These are phyloP conservation scores for Papilio helenus DNA, from an alignment of 1,140 invertebrate genomes.

Conservation along the genomic window DNA sequence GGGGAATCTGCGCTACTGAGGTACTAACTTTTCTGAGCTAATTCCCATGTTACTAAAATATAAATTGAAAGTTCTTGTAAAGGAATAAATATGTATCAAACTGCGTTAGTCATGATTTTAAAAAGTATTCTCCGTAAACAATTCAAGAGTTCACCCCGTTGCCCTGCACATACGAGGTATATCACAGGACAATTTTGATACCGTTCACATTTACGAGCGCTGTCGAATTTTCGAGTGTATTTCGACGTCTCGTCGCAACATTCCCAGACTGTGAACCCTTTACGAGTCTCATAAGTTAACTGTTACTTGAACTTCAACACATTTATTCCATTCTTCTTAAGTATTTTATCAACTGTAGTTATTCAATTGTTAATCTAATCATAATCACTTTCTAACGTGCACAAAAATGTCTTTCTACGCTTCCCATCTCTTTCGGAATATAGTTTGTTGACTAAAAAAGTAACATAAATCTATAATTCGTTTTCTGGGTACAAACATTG, in stretches of 20 bases:
- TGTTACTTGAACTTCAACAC: too few species aligned
- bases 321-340: too few species aligned
- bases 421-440: neutral
- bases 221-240: neutral
- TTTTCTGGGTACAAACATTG: constrained; percentile 7
- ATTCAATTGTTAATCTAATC: too few species aligned
- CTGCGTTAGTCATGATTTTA: neutral
- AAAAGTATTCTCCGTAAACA: neutral
- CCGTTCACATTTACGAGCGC: constrained; percentile 51
- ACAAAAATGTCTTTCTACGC: neutral
- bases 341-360: too few species aligned
- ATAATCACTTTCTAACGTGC: neutral
- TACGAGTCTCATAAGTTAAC: too few species aligned
- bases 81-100: too few species aligned
- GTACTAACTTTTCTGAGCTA: neutral
- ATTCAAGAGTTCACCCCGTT: neutral
- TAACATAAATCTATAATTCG: neutral
- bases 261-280: neutral
- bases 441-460: neutral
- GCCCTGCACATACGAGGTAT: constrained; percentile 41
- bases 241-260: constrained; percentile 4
- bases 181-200: constrained; percentile 44
- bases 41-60: neutral
- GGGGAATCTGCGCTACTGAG: neutral
- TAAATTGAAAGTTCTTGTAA: too few species aligned